Evolutionary conservation across 2,888 invertebrate genomes (phyloP), one percentile per base, ranked within the genome.

Genomic region (Papilio demoleus): DNA sequence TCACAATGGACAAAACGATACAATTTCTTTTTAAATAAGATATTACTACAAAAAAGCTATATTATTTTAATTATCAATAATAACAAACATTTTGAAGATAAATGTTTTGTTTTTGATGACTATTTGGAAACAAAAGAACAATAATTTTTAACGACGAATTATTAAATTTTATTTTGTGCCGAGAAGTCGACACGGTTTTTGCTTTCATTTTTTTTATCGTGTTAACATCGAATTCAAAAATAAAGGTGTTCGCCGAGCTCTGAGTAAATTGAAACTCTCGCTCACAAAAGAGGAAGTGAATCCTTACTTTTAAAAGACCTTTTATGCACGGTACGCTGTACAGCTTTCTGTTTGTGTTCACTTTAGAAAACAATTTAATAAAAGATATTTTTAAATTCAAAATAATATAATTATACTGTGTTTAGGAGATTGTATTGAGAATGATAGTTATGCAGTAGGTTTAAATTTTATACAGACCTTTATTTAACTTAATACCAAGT

Each of bases 221-320:
- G 56, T 58, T 19, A 17, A 31, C 42, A 24, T 31, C 19, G 14
- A 59, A 50, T 60, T 66, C 60, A 38, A 17, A 50, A 59, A 59
- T 47, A 17, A 34, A 65, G 50, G 12, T 22, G 31, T 14, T 17
- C 1, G 47, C 4, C 14, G 61, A 40, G 61, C 40, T 31, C 34
- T 19, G 40, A 31, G 59, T 59, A 59, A 62, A 67, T 67, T 61
- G 53, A 56, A 53, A 53, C 40, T 61, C 53, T 14, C 36, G 14
- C 47, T 22, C 40, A 61, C 67, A 66, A 67, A 65, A 53, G 67
- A 50, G 53, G 27, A 53, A 31, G 40, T 53, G 61, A 67, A 42
- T 67, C 53, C 53, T 67, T 61, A 53, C 67, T 62, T 67, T 67
- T 53, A 61, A 59, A 66, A 45, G 59, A 66, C 59, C 65, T 66